Evolutionary conservation across 2,888 invertebrate genomes (phyloP), one percentile per base, ranked within the genome.

Genomic region (Stenotaenia linearis): DNA sequence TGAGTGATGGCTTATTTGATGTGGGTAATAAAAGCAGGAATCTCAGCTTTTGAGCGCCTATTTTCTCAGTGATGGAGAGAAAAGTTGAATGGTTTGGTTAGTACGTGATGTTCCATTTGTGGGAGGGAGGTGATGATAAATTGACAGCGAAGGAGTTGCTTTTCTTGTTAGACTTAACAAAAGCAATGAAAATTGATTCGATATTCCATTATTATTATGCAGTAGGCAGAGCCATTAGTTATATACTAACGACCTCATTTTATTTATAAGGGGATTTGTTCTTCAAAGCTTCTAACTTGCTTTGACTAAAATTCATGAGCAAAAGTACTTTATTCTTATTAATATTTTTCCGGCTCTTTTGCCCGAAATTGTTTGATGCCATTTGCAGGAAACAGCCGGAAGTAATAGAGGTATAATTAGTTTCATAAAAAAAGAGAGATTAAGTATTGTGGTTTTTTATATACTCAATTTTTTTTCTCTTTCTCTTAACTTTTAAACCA

Each of bases 141-240:
- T 69, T 69, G 69, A 25, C n/a, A 50, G 18, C 50, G 18, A n/a
- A 18, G 50, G 69, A 69, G 69, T 28, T 69, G 25, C 69, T 69
- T 50, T 50, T 50, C 50, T 50, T 50, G 50, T 50, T 50, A 50
- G 50, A 18, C 50, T 32, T n/a, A n/a, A n/a, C 32, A 15, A 25
- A 69, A 12, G 69, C 69, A 69, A 69, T 69, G 69, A 69, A 69
- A 69, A 69, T 69, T 69, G 69, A 69, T 69, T 69, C n/a, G 69
- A 69, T 69, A 9, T 69, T 25, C 50, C 32, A 32, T 45, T 45
- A 12, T 28, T 69, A 69, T 69, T 69, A 69, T 69, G 25, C 69
- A 69, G 69, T 10, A 28, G 69, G 28, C 2, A 45, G n/a, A 10
- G 28, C 28, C 69, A 69, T 69, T 69, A 69, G 69, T 69, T 69